phyloP scores from a whole-genome alignment of 2,888 invertebrate genomes.

The Protophormia terraenovae region DNA sequence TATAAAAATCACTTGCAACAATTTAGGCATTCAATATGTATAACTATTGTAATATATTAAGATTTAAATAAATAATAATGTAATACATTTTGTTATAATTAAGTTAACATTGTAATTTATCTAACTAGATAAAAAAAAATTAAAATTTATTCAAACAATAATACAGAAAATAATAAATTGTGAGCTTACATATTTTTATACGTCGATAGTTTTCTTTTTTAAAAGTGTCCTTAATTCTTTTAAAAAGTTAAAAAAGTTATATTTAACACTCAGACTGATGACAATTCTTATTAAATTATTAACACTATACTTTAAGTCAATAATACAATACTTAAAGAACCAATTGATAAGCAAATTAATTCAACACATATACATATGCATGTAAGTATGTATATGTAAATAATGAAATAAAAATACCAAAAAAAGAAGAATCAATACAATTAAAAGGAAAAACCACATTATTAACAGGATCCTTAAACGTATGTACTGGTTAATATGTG shows the following conservation, averaged over 20 bases:
- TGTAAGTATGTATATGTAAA: neutral
- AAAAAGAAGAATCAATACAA: no score
- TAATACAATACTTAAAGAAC: conserved; percentile 26
- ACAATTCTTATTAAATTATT: no score
- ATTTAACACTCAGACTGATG: no score
- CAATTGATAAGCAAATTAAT: conserved; percentile 26
- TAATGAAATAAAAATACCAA: neutral
- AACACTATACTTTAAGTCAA: no score
- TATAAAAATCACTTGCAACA: neutral
- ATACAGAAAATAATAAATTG: no score
- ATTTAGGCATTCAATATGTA: neutral
- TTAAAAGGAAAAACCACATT: neutral
- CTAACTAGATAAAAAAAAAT: neutral
- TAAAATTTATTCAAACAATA: neutral
- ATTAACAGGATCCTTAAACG: neutral
- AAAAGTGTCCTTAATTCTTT: no score
- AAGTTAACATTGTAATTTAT: neutral
- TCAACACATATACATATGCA: no score
- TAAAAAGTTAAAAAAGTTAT: no score
- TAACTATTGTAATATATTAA: neutral
- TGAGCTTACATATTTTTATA: no score
- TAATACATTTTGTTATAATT: neutral
- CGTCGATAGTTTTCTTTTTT: no score
- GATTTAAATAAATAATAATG: neutral
- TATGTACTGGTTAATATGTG: neutral